These are phyloP conservation scores for Drosophila histrio DNA, from an alignment of 2,888 invertebrate species.

Conservation along the genomic window DNA sequence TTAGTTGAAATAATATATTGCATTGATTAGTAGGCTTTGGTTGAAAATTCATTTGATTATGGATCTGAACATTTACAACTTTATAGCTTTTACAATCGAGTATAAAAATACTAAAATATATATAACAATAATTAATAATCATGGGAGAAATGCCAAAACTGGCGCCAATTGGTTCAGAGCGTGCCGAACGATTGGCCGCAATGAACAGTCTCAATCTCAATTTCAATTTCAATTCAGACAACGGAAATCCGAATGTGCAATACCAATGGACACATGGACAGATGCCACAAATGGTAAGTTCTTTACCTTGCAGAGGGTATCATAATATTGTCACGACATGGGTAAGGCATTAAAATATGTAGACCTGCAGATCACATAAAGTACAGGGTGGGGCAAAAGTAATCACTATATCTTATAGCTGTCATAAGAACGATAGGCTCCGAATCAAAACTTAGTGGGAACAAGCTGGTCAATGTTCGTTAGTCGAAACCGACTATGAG, in stretches of 20 bases:
- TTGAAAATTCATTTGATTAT: not conserved
- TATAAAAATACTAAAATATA: not conserved
- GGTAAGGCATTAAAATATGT: too few species aligned
- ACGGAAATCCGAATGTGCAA: not conserved
- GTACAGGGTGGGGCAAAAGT: too few species aligned
- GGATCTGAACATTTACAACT: not conserved
- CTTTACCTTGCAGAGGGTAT: too few species aligned
- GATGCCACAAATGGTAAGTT: conserved; percentile 5
- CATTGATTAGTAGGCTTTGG: not conserved
- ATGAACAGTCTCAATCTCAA: conserved; percentile 13
- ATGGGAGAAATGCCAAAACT: conserved; percentile 1
- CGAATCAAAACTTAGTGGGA: too few species aligned
- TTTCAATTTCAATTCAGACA: not conserved
- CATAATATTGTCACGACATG: too few species aligned
- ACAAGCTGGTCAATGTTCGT: too few species aligned
- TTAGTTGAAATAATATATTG: not conserved
- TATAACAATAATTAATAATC: not conserved
- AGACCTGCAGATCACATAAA: too few species aligned
- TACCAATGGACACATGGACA: not conserved
- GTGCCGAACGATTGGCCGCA: conserved; percentile 22
- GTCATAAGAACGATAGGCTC: too few species aligned
- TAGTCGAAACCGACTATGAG: too few species aligned
- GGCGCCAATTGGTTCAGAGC: conserved; percentile 38
- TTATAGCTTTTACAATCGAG: too few species aligned
- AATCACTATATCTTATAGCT: too few species aligned